Evolutionary conservation across 2,797 vertebrate genomes (phyloP).

Genomic region (Xenopus petersii): DNA sequence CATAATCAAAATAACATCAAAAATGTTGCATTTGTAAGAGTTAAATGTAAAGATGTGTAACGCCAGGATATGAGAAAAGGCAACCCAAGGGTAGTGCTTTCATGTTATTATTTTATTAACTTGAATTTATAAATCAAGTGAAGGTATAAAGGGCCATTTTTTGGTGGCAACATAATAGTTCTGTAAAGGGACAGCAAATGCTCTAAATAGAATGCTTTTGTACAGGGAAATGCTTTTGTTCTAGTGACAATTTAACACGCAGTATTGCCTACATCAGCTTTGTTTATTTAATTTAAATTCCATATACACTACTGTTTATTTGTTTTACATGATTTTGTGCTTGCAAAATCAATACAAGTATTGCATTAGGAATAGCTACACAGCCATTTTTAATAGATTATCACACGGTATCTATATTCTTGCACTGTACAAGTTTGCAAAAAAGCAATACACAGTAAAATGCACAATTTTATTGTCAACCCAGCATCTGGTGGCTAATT

Average conservation of each 20-base stretch:
- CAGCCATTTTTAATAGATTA: background rate
- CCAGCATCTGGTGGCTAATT: slow-evolving; percentile 42
- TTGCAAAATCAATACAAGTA: slow-evolving; percentile 1
- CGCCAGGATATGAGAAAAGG: too few relatives aligned
- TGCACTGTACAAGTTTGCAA: slow-evolving; percentile 1
- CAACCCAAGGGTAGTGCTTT: too few relatives aligned
- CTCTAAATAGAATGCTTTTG: too few relatives aligned
- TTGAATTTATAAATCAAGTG: too few relatives aligned
- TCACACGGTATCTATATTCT: background rate
- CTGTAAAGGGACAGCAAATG: too few relatives aligned
- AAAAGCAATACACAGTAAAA: background rate
- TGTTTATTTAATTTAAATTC: background rate
- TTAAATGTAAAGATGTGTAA: too few relatives aligned
- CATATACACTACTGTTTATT: background rate
- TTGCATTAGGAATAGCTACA: background rate
- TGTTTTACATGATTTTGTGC: slow-evolving; percentile 3
- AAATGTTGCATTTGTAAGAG: too few relatives aligned
- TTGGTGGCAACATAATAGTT: too few relatives aligned
- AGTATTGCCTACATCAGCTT: background rate
- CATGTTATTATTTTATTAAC: too few relatives aligned
- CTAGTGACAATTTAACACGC: background rate
- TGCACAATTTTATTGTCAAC: slow-evolving; percentile 35
- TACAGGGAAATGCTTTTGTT: too few relatives aligned
- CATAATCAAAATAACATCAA: too few relatives aligned
- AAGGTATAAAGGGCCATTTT: too few relatives aligned